Conservation (phyloP, 1,140 invertebrate species). For the Pollicipes pollicipes region DNA sequence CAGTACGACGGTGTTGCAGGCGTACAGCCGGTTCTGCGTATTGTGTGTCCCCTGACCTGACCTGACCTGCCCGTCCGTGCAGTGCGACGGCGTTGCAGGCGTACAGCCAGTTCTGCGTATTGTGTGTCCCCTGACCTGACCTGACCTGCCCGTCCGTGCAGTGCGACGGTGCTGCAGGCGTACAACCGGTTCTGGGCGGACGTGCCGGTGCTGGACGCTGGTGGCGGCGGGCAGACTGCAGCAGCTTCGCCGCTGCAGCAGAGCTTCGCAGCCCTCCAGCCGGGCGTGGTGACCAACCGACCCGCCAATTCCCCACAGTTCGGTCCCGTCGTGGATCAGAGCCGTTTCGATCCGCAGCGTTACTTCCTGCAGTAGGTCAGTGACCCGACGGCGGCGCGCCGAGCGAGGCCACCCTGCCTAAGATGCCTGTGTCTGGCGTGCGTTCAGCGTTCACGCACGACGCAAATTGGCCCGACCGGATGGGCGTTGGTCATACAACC, state of each 20-base stretch:
- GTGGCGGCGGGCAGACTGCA: no score
- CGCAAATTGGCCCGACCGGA: no score
- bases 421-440: no score
- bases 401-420: no score
- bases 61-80: not conserved
- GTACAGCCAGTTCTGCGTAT: not conserved
- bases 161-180: not conserved
- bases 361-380: not conserved
- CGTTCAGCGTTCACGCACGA: no score
- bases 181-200: not conserved
- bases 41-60: not conserved
- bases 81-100: not conserved
- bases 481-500: no score
- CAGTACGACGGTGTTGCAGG: no score
- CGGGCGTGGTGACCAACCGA: not conserved
- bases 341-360: not conserved
- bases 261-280: no score
- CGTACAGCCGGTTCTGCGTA: no score
- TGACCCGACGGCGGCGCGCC: no score
- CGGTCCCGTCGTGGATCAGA: not conserved
- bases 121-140: not conserved
- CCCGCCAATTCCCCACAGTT: not conserved
- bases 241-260: not conserved
- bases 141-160: not conserved
- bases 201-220: not conserved